phyloP scores from a whole-genome alignment of 2,797 vertebrate genomes.

The Taeniopygia guttata region DNA sequence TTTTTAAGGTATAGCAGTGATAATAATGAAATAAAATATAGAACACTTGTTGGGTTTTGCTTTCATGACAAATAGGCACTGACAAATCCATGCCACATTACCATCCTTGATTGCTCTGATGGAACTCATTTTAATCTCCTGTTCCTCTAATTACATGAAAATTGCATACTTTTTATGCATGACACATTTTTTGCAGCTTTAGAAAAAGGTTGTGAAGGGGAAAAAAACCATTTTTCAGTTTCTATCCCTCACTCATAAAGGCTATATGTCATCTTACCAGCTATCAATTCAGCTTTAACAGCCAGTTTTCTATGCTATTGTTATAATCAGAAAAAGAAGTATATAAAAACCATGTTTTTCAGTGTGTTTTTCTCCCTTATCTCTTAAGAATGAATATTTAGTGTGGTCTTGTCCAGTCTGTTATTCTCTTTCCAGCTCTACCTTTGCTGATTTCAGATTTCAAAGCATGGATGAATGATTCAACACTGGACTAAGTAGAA shows the following conservation, averaged over 20 bases:
- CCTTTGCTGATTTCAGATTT: neutral
- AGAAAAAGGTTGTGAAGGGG: conserved; percentile 73
- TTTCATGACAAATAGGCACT: conserved; percentile 77
- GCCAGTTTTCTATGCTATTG: conserved; percentile 62
- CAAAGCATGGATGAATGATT: neutral
- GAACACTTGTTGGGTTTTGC: conserved; percentile 71
- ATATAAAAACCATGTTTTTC: conserved; percentile 16
- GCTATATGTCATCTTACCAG: conserved; percentile 68
- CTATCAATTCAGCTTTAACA: conserved; percentile 70
- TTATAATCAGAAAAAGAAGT: conserved; percentile 64
- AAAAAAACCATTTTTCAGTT: conserved; percentile 67
- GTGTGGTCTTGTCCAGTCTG: neutral
- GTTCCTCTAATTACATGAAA: conserved; percentile 82
- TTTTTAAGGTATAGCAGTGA: neutral
- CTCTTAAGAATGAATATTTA: conserved; percentile 44
- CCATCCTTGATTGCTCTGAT: conserved; percentile 82
- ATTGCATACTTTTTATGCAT: conserved; percentile 82
- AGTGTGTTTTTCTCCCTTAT: neutral
- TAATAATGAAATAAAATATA: conserved; percentile 70
- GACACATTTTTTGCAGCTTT: conserved; percentile 79
- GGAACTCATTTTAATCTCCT: conserved; percentile 82
- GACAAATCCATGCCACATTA: conserved; percentile 78
- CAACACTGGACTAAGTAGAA: neutral
- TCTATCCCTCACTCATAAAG: conserved; percentile 55
- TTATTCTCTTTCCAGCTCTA: neutral